These are phyloP conservation scores for Catonia carolina DNA, from an alignment of 2,888 invertebrate species.

Conservation along the genomic window DNA sequence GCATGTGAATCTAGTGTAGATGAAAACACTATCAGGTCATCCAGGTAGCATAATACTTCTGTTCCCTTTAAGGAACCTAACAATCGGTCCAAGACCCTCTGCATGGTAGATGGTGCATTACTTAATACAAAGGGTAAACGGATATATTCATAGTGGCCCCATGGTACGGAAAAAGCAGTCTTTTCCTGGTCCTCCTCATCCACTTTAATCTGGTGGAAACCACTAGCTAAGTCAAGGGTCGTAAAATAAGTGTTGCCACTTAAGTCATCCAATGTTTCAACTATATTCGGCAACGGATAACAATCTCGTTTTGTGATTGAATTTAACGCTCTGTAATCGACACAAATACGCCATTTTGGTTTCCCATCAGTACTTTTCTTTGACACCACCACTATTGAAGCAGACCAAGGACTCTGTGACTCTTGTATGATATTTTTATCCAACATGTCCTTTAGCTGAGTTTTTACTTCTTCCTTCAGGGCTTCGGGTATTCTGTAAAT, in stretches of 20 bases:
- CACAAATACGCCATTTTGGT: constrained; percentile 31
- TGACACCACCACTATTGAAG: constrained; percentile 39
- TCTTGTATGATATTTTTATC: constrained; percentile 32
- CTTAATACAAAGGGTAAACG: constrained; percentile 37
- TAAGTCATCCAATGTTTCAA: constrained; percentile 35
- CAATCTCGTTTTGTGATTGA: constrained; percentile 34
- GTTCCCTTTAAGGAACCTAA: constrained; percentile 30
- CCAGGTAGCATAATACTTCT: constrained; percentile 21
- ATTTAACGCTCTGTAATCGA: constrained; percentile 37
- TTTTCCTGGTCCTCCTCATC: constrained; percentile 34
- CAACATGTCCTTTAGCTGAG: constrained; percentile 32
- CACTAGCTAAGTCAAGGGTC: constrained; percentile 34
- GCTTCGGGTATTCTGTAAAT: background rate
- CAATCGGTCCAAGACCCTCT: constrained; percentile 36
- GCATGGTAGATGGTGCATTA: constrained; percentile 31
- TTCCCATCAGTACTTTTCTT: constrained; percentile 37
- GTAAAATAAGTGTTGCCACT: constrained; percentile 33
- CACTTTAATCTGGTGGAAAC: constrained; percentile 38
- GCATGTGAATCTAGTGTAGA: background rate
- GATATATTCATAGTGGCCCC: constrained; percentile 36
- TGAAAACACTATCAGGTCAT: background rate
- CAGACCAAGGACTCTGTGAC: constrained; percentile 38
- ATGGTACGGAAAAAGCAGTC: constrained; percentile 37
- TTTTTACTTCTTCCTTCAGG: constrained; percentile 12
- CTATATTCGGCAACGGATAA: constrained; percentile 37